Base-by-base conservation (phyloP, 2,113 vertebrate species). In the Syngnathus scovelli region DNA sequence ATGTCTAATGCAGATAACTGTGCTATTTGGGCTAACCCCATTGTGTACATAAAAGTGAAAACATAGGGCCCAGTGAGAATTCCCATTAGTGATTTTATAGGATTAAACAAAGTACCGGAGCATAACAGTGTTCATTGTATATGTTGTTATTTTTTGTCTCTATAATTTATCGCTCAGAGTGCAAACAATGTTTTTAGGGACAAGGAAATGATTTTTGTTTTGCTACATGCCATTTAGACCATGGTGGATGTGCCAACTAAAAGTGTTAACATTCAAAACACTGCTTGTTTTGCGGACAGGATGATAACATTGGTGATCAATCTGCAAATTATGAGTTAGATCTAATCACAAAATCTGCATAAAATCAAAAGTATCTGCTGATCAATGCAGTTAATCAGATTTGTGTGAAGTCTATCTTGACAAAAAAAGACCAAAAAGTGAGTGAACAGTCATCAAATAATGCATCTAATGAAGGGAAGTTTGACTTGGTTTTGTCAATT, bases 1-100 rank as follows among this genome's bases (percentile, higher is more conserved):
- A 73, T 78, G 85, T 84, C 83, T 86, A 52, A 61, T 48, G 58
- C 19, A 84, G 88, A 87, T 84, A 85, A 83, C 83, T 19, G 72
- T 33, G 76, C 86, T 86, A 85, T 85, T 89, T 86, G 76, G 71
- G 83, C 78, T 82, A 84, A 85, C 81, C 82, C 83, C 82, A 82
- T 81, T 89, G 86, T 83, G 78, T 85, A 83, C 78, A 82, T 77
- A 80, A 84, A 71, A 75, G 68, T 74, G 68, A 73, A 79, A 78
- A 80, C 68, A 62, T 23, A 62, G 63, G 75, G 78, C 75, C 64
- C 72, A 63, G 65, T 72, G 75, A 75, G 72, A 78, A 84, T 78
- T 83, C 81, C 77, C 78, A 70, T 81, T 80, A 71, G 79, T 76
- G 82, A 76, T 85, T 86, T 85, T 69, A 60, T 74, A 79, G 70